These are phyloP conservation scores for Anaspis maculata DNA, from an alignment of 2,888 invertebrate genomes.

Conservation along the genomic window DNA sequence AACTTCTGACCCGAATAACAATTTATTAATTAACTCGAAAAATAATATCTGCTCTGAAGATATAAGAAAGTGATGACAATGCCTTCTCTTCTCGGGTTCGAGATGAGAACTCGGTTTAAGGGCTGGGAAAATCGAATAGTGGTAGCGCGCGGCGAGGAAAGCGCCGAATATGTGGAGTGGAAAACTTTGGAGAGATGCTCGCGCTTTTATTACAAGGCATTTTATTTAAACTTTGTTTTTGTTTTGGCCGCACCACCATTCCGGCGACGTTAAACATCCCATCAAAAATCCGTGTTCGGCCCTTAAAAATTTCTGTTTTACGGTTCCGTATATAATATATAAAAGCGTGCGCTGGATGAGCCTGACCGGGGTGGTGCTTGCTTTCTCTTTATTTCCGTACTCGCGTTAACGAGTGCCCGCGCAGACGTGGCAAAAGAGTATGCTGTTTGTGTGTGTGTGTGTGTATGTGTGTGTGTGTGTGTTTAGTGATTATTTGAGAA, in stretches of 20 bases:
- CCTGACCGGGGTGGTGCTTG: no score
- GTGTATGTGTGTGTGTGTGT: no score
- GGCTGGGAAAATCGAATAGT: slow-evolving; percentile 22
- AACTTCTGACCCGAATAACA: slow-evolving; percentile 22
- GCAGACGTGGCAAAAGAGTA: no score
- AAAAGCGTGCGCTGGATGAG: no score
- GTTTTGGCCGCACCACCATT: slow-evolving; percentile 8
- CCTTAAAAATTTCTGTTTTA: no score
- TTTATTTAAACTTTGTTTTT: slow-evolving; percentile 14
- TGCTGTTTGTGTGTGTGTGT: no score
- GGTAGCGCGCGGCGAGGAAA: no score
- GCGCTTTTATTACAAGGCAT: slow-evolving; percentile 18
- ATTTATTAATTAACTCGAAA: slow-evolving; percentile 25
- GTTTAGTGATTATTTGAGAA: slow-evolving; percentile 15
- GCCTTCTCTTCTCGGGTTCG: slow-evolving; percentile 18
- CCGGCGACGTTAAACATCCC: slow-evolving; percentile 10
- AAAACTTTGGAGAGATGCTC: slow-evolving; percentile 18
- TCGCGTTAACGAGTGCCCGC: no score
- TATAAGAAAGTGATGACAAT: slow-evolving; percentile 25
- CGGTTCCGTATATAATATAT: no score
- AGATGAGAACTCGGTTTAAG: slow-evolving; percentile 22
- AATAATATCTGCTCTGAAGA: slow-evolving; percentile 22
- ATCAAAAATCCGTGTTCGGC: slow-evolving; percentile 7
- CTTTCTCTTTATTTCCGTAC: no score
- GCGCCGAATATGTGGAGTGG: slow-evolving; percentile 18